Base-by-base conservation (phyloP, 92 coral and sea anemone genomes). In the Blastomussa wellsi region DNA sequence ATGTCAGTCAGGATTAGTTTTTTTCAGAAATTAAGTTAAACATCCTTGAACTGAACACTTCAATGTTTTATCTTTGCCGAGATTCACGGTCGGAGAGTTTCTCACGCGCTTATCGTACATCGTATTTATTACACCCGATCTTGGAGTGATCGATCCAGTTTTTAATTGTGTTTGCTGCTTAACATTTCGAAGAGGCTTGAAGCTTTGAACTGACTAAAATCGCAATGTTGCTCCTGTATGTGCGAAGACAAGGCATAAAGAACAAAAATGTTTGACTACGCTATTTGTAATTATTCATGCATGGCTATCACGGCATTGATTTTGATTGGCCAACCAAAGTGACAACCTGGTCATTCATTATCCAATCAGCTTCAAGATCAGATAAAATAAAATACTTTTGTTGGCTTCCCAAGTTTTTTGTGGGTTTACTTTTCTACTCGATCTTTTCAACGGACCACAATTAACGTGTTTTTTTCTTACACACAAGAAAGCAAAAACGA, bases 1-100 rank as follows among this genome's bases (percentile, higher is more conserved):
- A 60, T 37, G 73, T 83, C 80, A 83, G 59, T 74, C n/a, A 42
- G 60, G 73, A 73, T 59, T 74, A 83, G 55, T 11, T 33, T 42
- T 59, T 32, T 62, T 62, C 8, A 9, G 39, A 44, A 79, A 38
- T 79, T 79, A 77, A 57, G 55, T 77, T 8, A 33, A 12, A 77
- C 47, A 53, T 35, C 36, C 22, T 7, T 31, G 29, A 76, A 28
- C 64, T 14, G 38, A 51, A 35, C 38, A 29, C 22, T 20, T 47
- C 31, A 48, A 11, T 17, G 39, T 39, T 79, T 79, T 64, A 37
- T 47, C 5, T 20, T 37, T 19, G 57, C 37, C 13, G 26, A 52
- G 26, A 53, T 4, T 49, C 68, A 39, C 81, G 20, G 38, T 73
- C 12, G 59, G 29, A 24, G 29, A 10, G 32, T 51, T 8, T 77